A percentile compares a stretch with the other conserved stretches of the same genome.
Conservation (phyloP, 2,888 invertebrate species). For the Acholoe squamosa region DNA sequence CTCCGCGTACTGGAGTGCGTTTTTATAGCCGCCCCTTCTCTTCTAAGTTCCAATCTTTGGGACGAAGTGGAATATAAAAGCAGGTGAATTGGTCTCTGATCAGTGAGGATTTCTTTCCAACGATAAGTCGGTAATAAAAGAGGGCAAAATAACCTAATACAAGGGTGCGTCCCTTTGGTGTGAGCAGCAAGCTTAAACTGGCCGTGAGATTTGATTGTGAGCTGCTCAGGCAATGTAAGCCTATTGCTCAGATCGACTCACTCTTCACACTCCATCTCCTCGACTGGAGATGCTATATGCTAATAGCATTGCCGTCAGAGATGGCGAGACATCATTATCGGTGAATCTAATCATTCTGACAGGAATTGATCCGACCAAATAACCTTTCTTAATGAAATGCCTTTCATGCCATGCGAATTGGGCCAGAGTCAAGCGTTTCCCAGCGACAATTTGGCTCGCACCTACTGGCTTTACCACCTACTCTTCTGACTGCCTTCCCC, state of each 20-base stretch:
- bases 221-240: background rate
- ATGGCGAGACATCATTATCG: constrained; percentile 58
- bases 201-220: constrained; percentile 1
- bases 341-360: constrained; percentile 59
- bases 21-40: background rate
- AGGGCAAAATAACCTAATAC: background rate
- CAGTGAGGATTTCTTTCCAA: background rate
- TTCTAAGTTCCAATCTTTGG: background rate
- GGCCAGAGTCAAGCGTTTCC: background rate
- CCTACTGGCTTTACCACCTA: background rate
- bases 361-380: constrained; percentile 57
- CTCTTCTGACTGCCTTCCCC: background rate
- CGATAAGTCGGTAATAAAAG: background rate
- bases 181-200: background rate
- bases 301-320: constrained; percentile 50
- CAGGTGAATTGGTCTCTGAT: background rate
- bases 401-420: constrained; percentile 55
- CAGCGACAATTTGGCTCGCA: background rate
- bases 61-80: background rate
- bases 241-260: constrained; percentile 29
- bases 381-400: constrained; percentile 60
- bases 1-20: background rate
- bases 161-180: background rate
- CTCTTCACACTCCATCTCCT: background rate
- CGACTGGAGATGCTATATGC: constrained; percentile 26